Base-by-base conservation (phyloP, 2,888 invertebrate genomes). In the Ectobius pallidus region DNA sequence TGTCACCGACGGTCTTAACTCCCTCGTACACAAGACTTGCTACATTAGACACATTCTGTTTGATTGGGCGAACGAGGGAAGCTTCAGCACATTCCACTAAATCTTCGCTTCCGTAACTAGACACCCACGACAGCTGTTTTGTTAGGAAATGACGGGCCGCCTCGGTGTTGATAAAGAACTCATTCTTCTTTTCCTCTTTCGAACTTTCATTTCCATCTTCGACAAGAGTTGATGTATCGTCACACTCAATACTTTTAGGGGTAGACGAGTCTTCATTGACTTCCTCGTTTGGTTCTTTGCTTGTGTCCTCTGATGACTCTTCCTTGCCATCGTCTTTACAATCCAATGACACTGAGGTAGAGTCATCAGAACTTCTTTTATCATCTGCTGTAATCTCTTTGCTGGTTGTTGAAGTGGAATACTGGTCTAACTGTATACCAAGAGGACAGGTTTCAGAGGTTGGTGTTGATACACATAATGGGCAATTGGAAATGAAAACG, bases 141-240 rank as follows among this genome's bases (percentile, higher is more conserved):
- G 91, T 91, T 68, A 93, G 82, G 82, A 91, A 93, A 78, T 93
- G 91, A 78, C 89, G 87, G 3, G 93, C 92, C 61, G 91, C 91
- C 83, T 91, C 91, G 32, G 92, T 91, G 80, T 92, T 92, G n/a
- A 92, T 89, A 80, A 92, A 90, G 78, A 91, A 89, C 78, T 90
- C 89, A 78, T 90, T 91, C 73, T 86, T 83, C 78, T 87, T 87
- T 69, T 81, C 81, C 61, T 82, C 82, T 70, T 81, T 81, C 9
- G 72, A 74, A 77, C 82, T 80, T 72, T 82, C 82, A 79, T 83
- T 83, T 77, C 73, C 75, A 16, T 32, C 25, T 25, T 25, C 34
- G 11, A 11, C 34, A n/a, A n/a, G n/a, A n/a, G n/a, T n/a, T n/a
- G n/a, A n/a, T n/a, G n/a, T n/a, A n/a, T n/a, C n/a, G 44, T 62